Evolutionary conservation across 2,888 invertebrate genomes (phyloP).

Genomic region (Hartigia nigra): DNA sequence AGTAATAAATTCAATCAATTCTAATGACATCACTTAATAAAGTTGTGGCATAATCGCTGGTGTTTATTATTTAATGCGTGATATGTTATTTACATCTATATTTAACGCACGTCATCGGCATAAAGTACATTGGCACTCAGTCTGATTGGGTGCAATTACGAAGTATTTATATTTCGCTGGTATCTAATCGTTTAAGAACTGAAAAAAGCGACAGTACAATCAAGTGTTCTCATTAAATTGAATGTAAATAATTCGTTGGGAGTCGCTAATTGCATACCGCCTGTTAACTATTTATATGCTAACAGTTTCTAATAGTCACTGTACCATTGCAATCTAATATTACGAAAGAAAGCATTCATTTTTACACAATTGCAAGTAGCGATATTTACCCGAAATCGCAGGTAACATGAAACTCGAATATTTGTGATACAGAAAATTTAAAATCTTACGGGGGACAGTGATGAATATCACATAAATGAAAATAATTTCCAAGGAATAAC

Average conservation of each 20-base stretch:
- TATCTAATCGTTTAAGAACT: background rate
- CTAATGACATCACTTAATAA: background rate
- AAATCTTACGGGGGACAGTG: background rate
- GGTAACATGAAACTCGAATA: background rate
- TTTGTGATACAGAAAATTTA: background rate
- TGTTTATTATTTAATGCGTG: background rate
- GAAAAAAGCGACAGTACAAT: background rate
- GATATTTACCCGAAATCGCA: background rate
- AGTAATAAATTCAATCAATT: background rate
- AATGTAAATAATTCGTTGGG: background rate
- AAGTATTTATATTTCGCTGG: background rate
- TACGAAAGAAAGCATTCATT: background rate
- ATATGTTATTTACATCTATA: background rate
- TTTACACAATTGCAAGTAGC: background rate
- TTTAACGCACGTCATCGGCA: background rate
- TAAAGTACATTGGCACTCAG: background rate
- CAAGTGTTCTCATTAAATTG: background rate
- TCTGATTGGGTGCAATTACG: background rate
- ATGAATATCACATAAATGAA: background rate
- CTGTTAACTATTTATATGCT: no score
- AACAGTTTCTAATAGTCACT: no score
- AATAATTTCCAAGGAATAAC: background rate
- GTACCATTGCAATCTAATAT: background rate
- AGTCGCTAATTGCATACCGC: background rate
- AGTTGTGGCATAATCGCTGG: background rate